Evolutionary conservation across 2,797 vertebrate genomes (phyloP).

Genomic region (Smutsia temminckii): DNA sequence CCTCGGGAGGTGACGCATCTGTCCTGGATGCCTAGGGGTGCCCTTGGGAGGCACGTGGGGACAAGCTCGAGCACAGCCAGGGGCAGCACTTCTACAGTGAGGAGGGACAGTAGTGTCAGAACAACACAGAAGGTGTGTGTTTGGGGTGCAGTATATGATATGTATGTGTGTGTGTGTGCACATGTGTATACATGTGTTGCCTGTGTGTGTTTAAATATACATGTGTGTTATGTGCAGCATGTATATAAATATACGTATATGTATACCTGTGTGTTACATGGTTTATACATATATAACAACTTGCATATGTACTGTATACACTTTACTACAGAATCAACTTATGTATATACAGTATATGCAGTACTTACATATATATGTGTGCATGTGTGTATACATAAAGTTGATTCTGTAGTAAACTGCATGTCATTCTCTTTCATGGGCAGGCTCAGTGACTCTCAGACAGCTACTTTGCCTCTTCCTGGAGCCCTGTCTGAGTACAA

Average conservation of each 20-base stretch:
- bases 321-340: background rate
- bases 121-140: background rate
- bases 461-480: background rate
- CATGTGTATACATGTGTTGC: background rate
- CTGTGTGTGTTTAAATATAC: background rate
- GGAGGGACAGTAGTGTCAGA: background rate
- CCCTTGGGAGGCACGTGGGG: background rate
- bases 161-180: too few relatives aligned
- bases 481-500: background rate
- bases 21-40: background rate
- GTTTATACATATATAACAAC: background rate
- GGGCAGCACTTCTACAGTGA: rapidly evolving
- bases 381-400: background rate
- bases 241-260: background rate
- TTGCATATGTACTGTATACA: background rate
- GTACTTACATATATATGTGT: background rate
- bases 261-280: background rate
- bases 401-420: background rate
- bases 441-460: background rate
- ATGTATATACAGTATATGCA: background rate
- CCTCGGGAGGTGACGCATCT: background rate
- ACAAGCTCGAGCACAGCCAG: background rate
- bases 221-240: background rate
- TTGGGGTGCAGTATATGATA: background rate
- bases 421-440: background rate